Conservation (phyloP, 2,888 invertebrate genomes). For the Cremastinae sp. region DNA sequence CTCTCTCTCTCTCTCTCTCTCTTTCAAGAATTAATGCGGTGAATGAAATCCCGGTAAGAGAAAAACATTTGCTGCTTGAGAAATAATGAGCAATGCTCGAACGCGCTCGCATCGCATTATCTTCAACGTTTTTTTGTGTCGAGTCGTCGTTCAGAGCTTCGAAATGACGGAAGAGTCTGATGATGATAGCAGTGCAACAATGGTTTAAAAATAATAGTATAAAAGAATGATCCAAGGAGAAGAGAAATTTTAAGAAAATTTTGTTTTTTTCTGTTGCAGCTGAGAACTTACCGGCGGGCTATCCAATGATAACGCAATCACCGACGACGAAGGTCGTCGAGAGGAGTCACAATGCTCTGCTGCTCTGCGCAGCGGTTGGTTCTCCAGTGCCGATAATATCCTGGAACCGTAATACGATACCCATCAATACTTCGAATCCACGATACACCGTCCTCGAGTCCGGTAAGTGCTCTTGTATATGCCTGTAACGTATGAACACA, state of each 20-base stretch:
- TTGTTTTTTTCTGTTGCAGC: slow-evolving; percentile 82
- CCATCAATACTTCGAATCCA: slow-evolving; percentile 91
- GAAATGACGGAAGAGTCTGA: too few species aligned
- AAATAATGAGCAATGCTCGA: neutral
- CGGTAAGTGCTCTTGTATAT: slow-evolving; percentile 84
- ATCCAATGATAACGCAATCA: slow-evolving; percentile 93
- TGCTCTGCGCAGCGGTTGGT: slow-evolving; percentile 94
- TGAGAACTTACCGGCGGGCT: slow-evolving; percentile 94
- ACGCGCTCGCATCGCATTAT: too few species aligned
- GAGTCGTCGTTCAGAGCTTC: too few species aligned
- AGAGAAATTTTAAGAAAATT: neutral
- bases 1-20: neutral
- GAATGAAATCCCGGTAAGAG: neutral
- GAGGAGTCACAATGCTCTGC: slow-evolving; percentile 94
- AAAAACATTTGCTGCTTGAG: neutral
- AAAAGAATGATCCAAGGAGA: too few species aligned
- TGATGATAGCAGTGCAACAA: too few species aligned
- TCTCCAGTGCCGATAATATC: slow-evolving; percentile 90
- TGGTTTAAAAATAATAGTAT: too few species aligned
- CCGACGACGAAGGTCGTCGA: slow-evolving; percentile 97
- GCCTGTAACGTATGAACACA: neutral
- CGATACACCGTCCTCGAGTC: slow-evolving; percentile 92
- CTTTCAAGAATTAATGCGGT: slow-evolving; percentile 12
- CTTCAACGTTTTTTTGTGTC: too few species aligned
- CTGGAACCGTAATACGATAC: slow-evolving; percentile 97